These are phyloP conservation scores for Kryptolebias ocellatus DNA, from an alignment of 2,797 vertebrate species.

Conservation along the genomic window DNA sequence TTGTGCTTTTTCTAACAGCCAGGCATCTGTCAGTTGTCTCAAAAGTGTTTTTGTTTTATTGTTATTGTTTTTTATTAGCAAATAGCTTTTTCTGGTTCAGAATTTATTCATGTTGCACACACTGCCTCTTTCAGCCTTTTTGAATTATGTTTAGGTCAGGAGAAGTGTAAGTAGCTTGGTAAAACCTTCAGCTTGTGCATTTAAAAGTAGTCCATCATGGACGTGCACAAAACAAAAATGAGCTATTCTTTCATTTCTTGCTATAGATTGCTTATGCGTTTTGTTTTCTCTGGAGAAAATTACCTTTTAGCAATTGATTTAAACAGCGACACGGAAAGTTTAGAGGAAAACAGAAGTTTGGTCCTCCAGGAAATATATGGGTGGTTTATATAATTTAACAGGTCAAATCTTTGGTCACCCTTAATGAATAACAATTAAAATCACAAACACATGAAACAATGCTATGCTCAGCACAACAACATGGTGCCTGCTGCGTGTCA, in stretches of 20 bases:
- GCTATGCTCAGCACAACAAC: slow-evolving; percentile 37
- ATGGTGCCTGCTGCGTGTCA: slow-evolving; percentile 25
- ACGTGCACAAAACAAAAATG: neutral
- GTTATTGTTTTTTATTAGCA: too few relatives aligned
- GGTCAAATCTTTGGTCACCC: neutral
- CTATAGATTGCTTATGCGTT: neutral
- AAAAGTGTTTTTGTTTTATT: too few relatives aligned
- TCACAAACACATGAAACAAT: slow-evolving; percentile 28
- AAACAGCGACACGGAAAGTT: neutral
- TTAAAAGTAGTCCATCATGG: neutral
- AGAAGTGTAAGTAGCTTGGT: neutral
- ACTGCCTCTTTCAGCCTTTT: neutral
- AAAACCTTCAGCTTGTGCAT: neutral
- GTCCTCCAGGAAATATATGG: neutral
- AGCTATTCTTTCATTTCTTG: neutral
- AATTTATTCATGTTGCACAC: too few relatives aligned
- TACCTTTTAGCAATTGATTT: neutral
- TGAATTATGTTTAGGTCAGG: neutral
- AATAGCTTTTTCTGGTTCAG: too few relatives aligned
- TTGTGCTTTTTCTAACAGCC: too few relatives aligned
- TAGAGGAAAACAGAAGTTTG: neutral
- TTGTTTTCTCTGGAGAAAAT: neutral
- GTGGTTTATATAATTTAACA: neutral
- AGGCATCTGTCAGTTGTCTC: too few relatives aligned
- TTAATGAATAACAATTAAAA: slow-evolving; percentile 11